Base-by-base conservation (phyloP, 2,113 vertebrate species). In the Bos indicus region DNA sequence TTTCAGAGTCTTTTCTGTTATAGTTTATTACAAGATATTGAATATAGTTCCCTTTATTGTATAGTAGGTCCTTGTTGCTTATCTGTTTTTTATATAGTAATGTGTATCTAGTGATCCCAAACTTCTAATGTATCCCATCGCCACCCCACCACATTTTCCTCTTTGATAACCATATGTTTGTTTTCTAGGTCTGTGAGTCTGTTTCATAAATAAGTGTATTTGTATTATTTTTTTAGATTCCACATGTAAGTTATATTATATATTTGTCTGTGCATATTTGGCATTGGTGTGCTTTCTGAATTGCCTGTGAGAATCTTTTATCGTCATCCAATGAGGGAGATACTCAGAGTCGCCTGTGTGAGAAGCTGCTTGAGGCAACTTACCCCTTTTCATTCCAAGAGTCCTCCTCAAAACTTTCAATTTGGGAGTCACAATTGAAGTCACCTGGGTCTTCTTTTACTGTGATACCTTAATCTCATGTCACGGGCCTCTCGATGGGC, bases 351-450 rank as follows among this genome's bases (percentile, higher is more conserved):
- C n/a, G 16, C 30, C 51, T 12, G 2, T 15, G 26, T 19, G 54
- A 90, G 46, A 93, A 93, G 64, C 13, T 54, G 59, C 71, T 59
- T 33, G 17, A 85, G 36, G 36, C 54, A 59, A 51, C 26, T 40
- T 10, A 46, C 9, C 51, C 77, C 60, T 56, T 56, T 88, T 81
- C 57, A 88, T 52, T 56, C 96, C 46, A 92, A 87, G 90, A 86
- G 7, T 78, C 33, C 10, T 23, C 67, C 26, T 91, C 5, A 7
- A 71, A 62, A 77, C n/a, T 77, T 33, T n/a, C 52, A 14, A 2
- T 14, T 1, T n/a, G 64, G n/a, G 46, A 90, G 57, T 78, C 84
- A 64, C 19, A 59, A 23, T 10, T 33, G 56, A 92, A 97, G 43
- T 64, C 64, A 28, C 46, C 26, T 57, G 43, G 57, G 11, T 43